These are phyloP conservation scores for Oligia fasciuncula DNA, from an alignment of 2,888 invertebrate species.

Conservation along the genomic window DNA sequence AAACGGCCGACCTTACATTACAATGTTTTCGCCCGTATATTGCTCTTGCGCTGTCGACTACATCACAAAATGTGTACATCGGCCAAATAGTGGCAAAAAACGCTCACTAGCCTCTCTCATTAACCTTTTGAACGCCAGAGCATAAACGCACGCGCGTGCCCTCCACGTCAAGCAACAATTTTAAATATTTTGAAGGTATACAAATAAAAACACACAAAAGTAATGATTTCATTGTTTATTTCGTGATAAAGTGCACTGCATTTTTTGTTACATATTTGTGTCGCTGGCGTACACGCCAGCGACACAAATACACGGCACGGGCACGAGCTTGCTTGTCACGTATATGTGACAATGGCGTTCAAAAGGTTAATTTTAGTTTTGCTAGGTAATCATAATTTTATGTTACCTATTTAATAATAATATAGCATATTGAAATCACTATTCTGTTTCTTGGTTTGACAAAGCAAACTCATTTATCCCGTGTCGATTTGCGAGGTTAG, in stretches of 20 bases:
- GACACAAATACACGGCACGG: no score
- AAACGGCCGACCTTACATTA: not conserved
- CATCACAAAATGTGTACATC: not conserved
- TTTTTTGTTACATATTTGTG: no score
- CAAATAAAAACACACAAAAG: no score
- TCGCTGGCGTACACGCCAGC: no score
- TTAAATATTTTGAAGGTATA: no score
- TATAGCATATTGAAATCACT: conserved; percentile 1
- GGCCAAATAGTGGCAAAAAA: not conserved
- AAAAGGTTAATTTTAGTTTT: not conserved
- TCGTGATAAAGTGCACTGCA: no score
- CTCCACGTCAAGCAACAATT: no score
- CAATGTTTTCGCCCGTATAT: not conserved
- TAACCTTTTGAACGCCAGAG: no score
- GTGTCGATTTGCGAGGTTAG: conserved; percentile 7
- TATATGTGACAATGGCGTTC: no score
- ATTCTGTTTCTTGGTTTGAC: not conserved
- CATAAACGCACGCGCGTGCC: no score
- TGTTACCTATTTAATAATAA: not conserved
- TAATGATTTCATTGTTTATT: no score
- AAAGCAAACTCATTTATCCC: not conserved
- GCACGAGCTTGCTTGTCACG: no score
- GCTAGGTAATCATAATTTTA: not conserved
- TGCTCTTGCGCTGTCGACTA: not conserved
- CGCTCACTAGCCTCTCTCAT: not conserved